phyloP scores from a whole-genome alignment of 2,113 vertebrate species.

The Alexandromys fortis region DNA sequence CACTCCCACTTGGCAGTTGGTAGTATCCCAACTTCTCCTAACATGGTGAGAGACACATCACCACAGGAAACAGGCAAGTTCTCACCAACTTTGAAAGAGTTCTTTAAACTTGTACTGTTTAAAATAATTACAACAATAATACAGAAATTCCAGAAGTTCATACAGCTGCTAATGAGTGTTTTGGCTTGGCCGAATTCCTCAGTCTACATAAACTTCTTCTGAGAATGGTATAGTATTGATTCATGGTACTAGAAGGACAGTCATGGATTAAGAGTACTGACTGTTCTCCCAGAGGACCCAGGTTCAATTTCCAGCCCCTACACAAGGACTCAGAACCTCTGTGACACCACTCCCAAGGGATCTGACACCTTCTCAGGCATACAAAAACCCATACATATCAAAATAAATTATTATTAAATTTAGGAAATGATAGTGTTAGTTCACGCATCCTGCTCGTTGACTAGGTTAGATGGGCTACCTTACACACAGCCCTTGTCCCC shows the following conservation, averaged over 20 bases:
- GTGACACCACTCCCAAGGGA: not conserved
- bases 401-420: not conserved
- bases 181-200: not conserved
- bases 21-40: not conserved
- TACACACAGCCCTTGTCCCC: not conserved
- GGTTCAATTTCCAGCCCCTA: not conserved
- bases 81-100: not conserved
- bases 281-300: not conserved
- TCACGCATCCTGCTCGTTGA: not conserved
- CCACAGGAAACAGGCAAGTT: not conserved
- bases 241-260: not conserved
- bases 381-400: not conserved
- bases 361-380: not conserved
- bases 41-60: not conserved
- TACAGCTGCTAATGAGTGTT: not conserved
- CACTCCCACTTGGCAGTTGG: not conserved
- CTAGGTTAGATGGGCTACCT: not conserved
- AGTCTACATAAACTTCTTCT: not conserved
- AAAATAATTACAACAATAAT: not conserved
- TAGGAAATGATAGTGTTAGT: not conserved
- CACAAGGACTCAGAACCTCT: not conserved
- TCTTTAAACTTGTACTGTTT: not conserved
- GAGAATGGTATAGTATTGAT: not conserved
- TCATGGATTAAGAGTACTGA: not conserved
- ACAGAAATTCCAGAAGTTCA: not conserved